Conservation (phyloP, 2,113 vertebrate species). For the Grammatotria lemairii region DNA sequence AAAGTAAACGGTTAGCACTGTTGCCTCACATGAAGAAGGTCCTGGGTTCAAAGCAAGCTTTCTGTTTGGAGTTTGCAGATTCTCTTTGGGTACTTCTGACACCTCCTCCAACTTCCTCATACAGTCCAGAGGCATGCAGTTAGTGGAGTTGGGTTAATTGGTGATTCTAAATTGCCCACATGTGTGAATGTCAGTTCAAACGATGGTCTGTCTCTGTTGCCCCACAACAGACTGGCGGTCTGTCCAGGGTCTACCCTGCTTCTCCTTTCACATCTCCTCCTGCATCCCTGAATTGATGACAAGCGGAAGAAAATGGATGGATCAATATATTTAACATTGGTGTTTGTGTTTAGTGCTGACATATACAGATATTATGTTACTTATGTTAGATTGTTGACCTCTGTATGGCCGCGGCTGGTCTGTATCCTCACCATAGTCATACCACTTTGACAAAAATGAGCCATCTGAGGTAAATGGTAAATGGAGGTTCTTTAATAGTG, state of each 20-base stretch:
- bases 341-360: not conserved
- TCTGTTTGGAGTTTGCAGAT: not conserved
- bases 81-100: not conserved
- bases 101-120: not conserved
- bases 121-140: not conserved
- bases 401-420: not conserved
- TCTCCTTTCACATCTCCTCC: not conserved
- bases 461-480: not conserved
- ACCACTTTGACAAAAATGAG: not conserved
- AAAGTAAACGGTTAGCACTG: not conserved
- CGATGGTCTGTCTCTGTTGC: not conserved
- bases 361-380: not conserved
- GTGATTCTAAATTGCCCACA: not conserved
- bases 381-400: not conserved
- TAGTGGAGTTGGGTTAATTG: not conserved
- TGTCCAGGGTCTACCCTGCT: not conserved
- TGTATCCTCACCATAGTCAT: not conserved
- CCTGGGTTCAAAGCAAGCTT: not conserved
- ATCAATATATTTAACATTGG: not conserved
- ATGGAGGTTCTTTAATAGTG: not conserved
- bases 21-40: not conserved
- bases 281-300: not conserved
- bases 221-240: not conserved
- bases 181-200: not conserved
- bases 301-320: not conserved